Base-by-base conservation (phyloP, 2,113 vertebrate species). In the Ceyx cyanopectus region DNA sequence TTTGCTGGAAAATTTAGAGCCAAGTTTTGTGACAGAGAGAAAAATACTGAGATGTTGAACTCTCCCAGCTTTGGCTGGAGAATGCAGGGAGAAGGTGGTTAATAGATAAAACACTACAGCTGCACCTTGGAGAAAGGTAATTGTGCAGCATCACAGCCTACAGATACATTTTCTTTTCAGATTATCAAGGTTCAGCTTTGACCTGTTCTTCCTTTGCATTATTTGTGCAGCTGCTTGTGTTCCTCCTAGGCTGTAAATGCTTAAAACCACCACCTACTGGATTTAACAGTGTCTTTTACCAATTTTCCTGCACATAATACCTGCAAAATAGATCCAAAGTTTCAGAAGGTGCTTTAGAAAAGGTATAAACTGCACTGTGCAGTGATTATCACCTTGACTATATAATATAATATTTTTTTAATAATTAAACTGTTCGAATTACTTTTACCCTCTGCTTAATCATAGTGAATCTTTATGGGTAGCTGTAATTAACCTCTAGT, bases 401-500 rank as follows among this genome's bases (percentile, higher is more conserved):
- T 34, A 30, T 86, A 87, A 85, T 85, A 40, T 60, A 76, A 43
- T 89, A 95, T 95, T 89, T 77, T n/a, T 11, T 66, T 7, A 40
- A 90, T 94, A 92, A 95, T 94, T 94, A 95, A 96, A 93, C 46
- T 81, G 20, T 62, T 96, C 30, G 57, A 48, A 89, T 95, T 68
- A 43, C 21, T 91, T 94, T 94, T 92, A 90, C 53, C 74, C 69
- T 93, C 74, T 90, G 45, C 73, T 83, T 89, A 58, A 94, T 87
- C 82, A 37, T 79, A 94, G 88, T 89, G 84, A 95, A 94, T 45
- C n/a, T 95, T 85, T 95, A 93, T 68, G 46, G 63, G 56, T 82
- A 94, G 32, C 57, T 90, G 89, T 95, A 97, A 97, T 97, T 97
- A 97, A 97, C 92, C 88, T 97, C 93, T 89, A 45, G 56, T 87